Conservation (phyloP, 1,140 invertebrate genomes). For the Caerostris darwini region DNA sequence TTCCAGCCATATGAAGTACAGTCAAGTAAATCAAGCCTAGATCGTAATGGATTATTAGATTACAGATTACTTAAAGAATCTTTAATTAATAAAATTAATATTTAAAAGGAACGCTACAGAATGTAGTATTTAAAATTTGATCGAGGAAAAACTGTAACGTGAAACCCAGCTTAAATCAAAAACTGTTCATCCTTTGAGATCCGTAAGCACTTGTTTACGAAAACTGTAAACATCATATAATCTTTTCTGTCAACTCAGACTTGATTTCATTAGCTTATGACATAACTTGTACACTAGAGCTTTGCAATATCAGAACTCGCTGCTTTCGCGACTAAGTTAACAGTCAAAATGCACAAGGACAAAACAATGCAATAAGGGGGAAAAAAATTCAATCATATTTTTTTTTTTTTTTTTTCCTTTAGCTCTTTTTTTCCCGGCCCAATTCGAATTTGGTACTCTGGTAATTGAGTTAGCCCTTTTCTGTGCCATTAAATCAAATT, state of each 20-base stretch:
- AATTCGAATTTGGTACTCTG: not conserved
- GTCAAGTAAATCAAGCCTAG: too few species aligned
- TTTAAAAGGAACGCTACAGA: too few species aligned
- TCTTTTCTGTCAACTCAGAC: not conserved
- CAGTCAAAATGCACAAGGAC: not conserved
- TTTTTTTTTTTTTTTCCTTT: not conserved
- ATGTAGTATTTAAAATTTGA: too few species aligned
- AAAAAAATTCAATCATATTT: not conserved
- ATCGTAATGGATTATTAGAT: too few species aligned
- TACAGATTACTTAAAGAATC: too few species aligned
- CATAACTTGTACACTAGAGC: not conserved
- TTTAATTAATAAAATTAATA: too few species aligned
- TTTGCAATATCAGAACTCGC: not conserved
- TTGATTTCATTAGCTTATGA: not conserved
- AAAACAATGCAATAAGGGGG: not conserved
- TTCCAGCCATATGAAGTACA: too few species aligned
- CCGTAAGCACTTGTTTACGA: too few species aligned
- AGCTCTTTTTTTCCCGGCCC: not conserved
- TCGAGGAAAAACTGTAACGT: too few species aligned
- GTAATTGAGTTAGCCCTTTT: conserved; percentile 54
- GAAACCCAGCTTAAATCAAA: too few species aligned
- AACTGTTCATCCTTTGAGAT: too few species aligned
- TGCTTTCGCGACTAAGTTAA: not conserved
- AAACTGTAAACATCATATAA: too few species aligned
- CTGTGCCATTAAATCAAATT: conserved; percentile 67